phyloP scores from a whole-genome alignment of 2,888 invertebrate species.

The Heliconius ethilla region DNA sequence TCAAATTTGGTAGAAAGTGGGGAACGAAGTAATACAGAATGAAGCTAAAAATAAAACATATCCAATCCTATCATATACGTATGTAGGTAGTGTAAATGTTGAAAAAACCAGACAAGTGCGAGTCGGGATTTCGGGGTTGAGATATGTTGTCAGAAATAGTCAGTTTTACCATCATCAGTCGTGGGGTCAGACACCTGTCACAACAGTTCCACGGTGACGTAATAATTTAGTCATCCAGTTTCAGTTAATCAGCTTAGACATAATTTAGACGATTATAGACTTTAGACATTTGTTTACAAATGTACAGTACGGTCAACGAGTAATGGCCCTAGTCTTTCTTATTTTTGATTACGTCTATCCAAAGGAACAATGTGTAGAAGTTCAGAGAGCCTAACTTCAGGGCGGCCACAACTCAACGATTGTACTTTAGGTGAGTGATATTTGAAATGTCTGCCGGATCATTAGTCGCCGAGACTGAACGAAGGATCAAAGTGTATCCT shows the following conservation, averaged over 20 bases:
- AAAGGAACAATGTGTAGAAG: background rate
- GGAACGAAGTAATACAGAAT: too few species aligned
- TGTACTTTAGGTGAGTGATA: conserved; percentile 25
- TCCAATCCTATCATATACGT: too few species aligned
- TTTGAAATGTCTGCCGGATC: conserved; percentile 53
- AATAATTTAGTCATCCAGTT: background rate
- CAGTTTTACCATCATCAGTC: background rate
- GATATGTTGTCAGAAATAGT: too few species aligned
- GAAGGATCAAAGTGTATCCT: conserved; percentile 74
- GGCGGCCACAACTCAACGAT: background rate
- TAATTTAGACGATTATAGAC: background rate
- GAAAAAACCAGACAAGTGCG: too few species aligned
- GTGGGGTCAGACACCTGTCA: background rate
- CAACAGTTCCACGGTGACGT: background rate
- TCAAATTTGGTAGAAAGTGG: too few species aligned
- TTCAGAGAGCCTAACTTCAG: background rate
- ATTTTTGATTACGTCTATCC: background rate
- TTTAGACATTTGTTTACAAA: background rate
- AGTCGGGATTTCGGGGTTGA: too few species aligned
- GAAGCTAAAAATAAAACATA: too few species aligned
- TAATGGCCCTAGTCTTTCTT: background rate
- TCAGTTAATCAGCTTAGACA: background rate
- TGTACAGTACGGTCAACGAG: background rate
- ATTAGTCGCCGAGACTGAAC: conserved; percentile 63
- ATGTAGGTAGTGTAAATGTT: too few species aligned